Evolutionary conservation across 2,888 invertebrate genomes (phyloP), one percentile per base, ranked within the genome.

Genomic region (Drosophila demipolita): DNA sequence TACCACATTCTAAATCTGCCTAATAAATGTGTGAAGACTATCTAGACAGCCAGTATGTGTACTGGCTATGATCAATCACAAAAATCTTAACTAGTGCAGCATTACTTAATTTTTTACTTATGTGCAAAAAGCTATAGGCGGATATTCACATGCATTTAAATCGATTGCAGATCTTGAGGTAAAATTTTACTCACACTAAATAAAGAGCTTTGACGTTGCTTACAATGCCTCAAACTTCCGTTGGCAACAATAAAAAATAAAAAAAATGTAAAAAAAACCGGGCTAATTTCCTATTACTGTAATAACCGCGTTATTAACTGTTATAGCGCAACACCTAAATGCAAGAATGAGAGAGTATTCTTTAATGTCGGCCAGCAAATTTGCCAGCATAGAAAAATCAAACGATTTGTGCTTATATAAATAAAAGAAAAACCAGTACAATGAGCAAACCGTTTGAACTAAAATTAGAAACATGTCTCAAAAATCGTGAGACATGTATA

Each of bases 211-310:
- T 54, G 52, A 67, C 64, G 52, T 77, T 40, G 65, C 68, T 80
- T 74, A 82, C 88, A 83, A 81, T 83, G 75, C 75, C 63, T 20
- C 55, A 68, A 64, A 68, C 60, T 81, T 89, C 82, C 78, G 89
- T 70, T 69, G 48, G 38, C 9, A 71, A 45, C 45, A 45, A 23
- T 8, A 45, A 60, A 49, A 64, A 62, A 67, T 75, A 49, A 40
- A 61, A 62, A 55, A 62, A 49, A 50, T 12, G 6, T 42, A 17
- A 35, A 33, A 50, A 73, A 87, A 85, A 87, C 87, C 89, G 78
- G 85, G 88, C 73, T 85, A 87, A 89, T 85, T 85, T 85, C 89
- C 82, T 84, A 87, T 84, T 84, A 82, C 80, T 69, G 82, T 82
- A 82, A 89, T 82, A 68, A 72, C 67, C 70, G 87, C 73, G 79